Percentiles rank a stretch among this genome's conserved stretches.
These are phyloP conservation scores for Melanostoma scalare DNA, from an alignment of 2,888 invertebrate species.

Conservation along the genomic window DNA sequence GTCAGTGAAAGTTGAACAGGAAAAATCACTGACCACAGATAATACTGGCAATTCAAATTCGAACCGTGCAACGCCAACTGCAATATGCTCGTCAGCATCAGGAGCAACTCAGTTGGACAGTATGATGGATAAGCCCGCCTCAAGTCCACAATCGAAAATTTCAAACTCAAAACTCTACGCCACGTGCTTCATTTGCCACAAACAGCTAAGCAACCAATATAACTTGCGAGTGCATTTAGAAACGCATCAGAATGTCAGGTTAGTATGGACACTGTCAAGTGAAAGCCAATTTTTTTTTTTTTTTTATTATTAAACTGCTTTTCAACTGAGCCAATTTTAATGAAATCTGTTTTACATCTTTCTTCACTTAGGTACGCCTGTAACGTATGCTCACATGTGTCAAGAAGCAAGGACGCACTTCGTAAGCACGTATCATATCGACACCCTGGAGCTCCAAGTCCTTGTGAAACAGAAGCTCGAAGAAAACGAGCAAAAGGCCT, in stretches of 20 bases:
- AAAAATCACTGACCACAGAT: conserved; percentile 28
- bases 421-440: conserved; percentile 94
- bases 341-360: not conserved
- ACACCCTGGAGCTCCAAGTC: conserved; percentile 85
- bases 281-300: not conserved
- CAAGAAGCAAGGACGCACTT: conserved; percentile 92
- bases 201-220: conserved; percentile 94
- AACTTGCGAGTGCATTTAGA: conserved; percentile 95
- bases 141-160: conserved; percentile 77
- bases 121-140: conserved; percentile 74
- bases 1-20: conserved; percentile 43
- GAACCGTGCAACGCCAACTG: conserved; percentile 69
- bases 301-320: not conserved
- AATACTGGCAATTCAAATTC: conserved; percentile 68
- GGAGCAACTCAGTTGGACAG: conserved; percentile 19
- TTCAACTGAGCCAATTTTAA: too few species aligned
- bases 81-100: conserved; percentile 14
- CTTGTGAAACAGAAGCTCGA: conserved; percentile 81
- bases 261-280: conserved; percentile 48
- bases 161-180: conserved; percentile 84
- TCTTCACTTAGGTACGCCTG: conserved; percentile 87
- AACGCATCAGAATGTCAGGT: conserved; percentile 91
- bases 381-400: conserved; percentile 93
- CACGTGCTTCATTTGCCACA: conserved; percentile 92
- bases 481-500: conserved; percentile 81